Evolutionary conservation across 92 coral and sea anemone genomes (phyloP).

Genomic region (Porites cylindrica): DNA sequence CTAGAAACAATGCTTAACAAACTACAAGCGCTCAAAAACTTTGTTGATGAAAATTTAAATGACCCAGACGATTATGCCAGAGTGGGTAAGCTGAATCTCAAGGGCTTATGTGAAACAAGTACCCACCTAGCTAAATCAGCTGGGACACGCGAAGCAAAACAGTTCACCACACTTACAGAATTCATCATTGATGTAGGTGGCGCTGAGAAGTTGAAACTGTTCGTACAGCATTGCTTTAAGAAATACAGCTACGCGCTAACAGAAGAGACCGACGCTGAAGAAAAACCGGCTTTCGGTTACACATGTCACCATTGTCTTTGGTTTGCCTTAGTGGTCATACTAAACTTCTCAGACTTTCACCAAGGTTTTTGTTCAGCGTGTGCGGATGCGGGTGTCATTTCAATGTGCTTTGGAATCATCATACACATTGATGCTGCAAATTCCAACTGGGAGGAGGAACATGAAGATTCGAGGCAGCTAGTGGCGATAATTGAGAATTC

Average conservation of each 20-base stretch:
- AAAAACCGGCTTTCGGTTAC: neutral
- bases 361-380: slow-evolving; percentile 36
- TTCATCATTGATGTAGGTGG: slow-evolving; percentile 21
- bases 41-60: neutral
- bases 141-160: neutral
- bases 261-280: neutral
- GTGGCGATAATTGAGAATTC: neutral
- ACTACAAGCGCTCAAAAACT: neutral
- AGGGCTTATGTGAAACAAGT: neutral
- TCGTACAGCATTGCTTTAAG: slow-evolving; percentile 16
- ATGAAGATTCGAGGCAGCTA: neutral
- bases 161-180: neutral
- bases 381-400: slow-evolving; percentile 17
- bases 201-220: slow-evolving; percentile 4
- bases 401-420: slow-evolving; percentile 27
- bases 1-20: neutral
- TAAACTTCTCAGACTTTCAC: neutral
- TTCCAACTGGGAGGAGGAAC: slow-evolving; percentile 16
- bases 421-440: slow-evolving; percentile 4
- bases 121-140: no score
- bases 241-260: slow-evolving; percentile 2
- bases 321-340: neutral
- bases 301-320: neutral
- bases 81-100: neutral
- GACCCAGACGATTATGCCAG: neutral